Evolutionary conservation across 2,797 vertebrate species (phyloP).

Genomic region (Varecia variegata): DNA sequence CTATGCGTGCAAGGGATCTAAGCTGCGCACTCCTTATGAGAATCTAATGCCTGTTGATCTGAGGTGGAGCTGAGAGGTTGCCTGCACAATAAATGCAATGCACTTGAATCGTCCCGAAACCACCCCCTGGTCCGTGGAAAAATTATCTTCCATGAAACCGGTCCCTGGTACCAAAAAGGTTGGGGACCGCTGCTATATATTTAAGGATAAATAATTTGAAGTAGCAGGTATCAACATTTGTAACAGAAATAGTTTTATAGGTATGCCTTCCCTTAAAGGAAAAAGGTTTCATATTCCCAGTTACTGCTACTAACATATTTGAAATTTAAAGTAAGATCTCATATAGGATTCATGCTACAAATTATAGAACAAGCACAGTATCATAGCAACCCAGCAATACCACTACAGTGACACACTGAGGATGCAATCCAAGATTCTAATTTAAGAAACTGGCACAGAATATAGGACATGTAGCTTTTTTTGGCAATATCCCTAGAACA

Average conservation of each 20-base stretch:
- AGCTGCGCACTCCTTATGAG: too few species aligned
- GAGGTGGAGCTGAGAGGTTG: too few species aligned
- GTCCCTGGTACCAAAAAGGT: too few species aligned
- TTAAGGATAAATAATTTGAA: constrained; percentile 46
- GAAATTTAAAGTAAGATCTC: constrained; percentile 78
- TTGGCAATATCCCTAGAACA: constrained; percentile 64
- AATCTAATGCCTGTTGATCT: too few species aligned
- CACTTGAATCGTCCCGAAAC: too few species aligned
- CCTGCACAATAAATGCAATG: too few species aligned
- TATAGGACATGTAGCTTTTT: constrained; percentile 73
- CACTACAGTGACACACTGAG: constrained; percentile 79
- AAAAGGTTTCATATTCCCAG: constrained; percentile 28
- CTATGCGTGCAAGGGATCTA: too few species aligned
- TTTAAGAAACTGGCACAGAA: constrained; percentile 80
- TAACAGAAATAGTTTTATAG: constrained; percentile 45
- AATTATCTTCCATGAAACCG: too few species aligned
- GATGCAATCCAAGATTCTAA: constrained; percentile 81
- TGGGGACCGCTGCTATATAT: not conserved
- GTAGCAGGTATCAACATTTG: not conserved
- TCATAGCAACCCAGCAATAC: constrained; percentile 85
- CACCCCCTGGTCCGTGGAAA: too few species aligned
- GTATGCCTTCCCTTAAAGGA: constrained; percentile 43
- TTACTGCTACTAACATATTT: constrained; percentile 55
- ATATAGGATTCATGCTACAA: constrained; percentile 76
- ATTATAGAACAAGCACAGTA: constrained; percentile 79